Conservation (phyloP, 2,113 vertebrate species). For the Amphilophus citrinellus region DNA sequence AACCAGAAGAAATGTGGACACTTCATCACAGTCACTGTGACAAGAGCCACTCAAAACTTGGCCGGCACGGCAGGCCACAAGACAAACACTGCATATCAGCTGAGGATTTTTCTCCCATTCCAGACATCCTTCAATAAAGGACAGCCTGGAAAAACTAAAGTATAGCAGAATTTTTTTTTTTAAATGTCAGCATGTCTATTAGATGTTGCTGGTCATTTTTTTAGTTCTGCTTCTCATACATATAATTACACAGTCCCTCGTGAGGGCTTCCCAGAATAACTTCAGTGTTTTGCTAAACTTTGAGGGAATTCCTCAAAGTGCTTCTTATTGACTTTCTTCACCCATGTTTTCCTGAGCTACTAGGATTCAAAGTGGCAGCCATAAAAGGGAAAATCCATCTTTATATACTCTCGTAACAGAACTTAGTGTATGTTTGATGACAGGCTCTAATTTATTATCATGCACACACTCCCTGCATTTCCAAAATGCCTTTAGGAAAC, state of each 20-base stretch:
- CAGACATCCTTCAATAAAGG: neutral
- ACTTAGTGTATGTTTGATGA: neutral
- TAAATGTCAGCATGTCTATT: neutral
- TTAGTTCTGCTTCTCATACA: neutral
- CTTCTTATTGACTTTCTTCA: neutral
- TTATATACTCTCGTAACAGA: neutral
- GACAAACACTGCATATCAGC: constrained; percentile 28
- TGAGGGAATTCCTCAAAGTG: neutral
- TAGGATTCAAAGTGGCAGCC: neutral
- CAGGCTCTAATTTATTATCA: constrained; percentile 9
- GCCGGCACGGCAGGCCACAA: constrained; percentile 16
- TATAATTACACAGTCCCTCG: neutral
- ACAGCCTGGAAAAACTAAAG: neutral
- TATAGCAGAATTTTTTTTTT: neutral
- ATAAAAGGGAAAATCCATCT: neutral
- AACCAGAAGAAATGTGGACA: constrained; percentile 37
- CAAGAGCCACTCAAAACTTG: constrained; percentile 52
- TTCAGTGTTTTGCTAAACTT: neutral
- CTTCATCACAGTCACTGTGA: constrained; percentile 40
- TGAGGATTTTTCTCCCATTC: neutral
- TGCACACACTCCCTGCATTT: neutral
- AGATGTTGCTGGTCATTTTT: neutral
- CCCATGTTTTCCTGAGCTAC: constrained; percentile 23
- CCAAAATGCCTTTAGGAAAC: neutral
- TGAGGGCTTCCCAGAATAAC: constrained; percentile 6